Evolutionary conservation across 2,113 vertebrate genomes (phyloP), one percentile per base, ranked within the genome.

Genomic region (Laterallus jamaicensis): DNA sequence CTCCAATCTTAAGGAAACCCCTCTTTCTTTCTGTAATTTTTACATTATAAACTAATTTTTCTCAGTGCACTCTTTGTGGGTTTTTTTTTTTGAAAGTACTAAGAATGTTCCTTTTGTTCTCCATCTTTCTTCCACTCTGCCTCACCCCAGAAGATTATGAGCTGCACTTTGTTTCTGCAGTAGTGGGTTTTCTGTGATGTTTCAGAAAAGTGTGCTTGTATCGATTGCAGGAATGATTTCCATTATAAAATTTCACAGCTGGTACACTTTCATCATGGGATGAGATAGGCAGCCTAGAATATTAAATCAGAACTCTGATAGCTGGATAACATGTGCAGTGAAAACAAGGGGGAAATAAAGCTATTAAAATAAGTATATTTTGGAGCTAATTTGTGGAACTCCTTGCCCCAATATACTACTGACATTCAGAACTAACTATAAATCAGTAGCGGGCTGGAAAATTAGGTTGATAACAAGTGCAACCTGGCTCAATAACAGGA

Each of bases 41-140:
- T 95, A 86, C 52, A 86, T 91, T 71, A 95, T 86, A 89, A 91
- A 96, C 42, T 95, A 13, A 75, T 81, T 96, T 95, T 97, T 88
- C 73, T 95, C 87, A 88, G 88, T 93, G 49, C 52, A n/a, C 49
- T 94, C 95, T 97, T 97, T 97, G 96, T 49, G 49, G 47, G 49
- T 3, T 47, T 47, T 96, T 97, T 95, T 54, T 66, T 58, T 95
- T 93, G 26, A 37, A 94, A 95, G 76, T 60, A 91, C 62, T 84
- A 96, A 96, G 93, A 95, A 97, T 95, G 81, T 93, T 94, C 66
- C 93, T 97, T 97, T 97, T 96, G 80, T 93, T 97, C 96, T 91
- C 15, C 80, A 67, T 82, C 35, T 60, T 71, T 86, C 96, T 96
- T 97, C 78, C 91, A 96, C 39, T 87, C 92, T 93, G 78, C 88